phyloP scores from a whole-genome alignment of 2,113 vertebrate species.

The Macquaria ambigua region DNA sequence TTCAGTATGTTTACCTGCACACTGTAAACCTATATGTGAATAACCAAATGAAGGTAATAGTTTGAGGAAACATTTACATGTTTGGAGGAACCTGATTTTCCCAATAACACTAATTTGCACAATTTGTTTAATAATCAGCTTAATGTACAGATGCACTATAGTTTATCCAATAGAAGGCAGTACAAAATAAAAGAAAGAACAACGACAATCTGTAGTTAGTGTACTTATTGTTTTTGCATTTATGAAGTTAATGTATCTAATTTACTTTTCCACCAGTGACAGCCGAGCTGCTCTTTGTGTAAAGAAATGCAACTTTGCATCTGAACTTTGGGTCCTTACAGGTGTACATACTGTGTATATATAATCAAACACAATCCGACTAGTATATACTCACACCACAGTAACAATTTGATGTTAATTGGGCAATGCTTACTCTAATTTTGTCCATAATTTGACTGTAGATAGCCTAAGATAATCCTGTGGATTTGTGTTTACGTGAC shows the following conservation, averaged over 20 bases:
- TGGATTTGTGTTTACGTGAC: background rate
- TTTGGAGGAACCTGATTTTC: background rate
- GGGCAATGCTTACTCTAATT: background rate
- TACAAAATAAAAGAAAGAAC: background rate
- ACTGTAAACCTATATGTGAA: background rate
- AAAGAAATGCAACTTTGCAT: background rate
- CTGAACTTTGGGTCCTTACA: background rate
- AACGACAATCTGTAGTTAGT: background rate
- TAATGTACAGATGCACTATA: background rate
- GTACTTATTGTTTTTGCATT: background rate
- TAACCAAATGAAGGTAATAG: background rate
- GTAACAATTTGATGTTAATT: background rate
- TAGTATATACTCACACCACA: background rate
- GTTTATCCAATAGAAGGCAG: background rate
- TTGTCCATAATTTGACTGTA: background rate
- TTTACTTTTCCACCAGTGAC: background rate
- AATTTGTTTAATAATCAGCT: background rate
- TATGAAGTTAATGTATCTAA: background rate
- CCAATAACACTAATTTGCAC: background rate
- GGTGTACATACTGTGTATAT: background rate
- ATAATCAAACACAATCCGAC: background rate
- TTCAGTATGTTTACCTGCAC: background rate
- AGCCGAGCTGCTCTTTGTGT: background rate
- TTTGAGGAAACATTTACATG: background rate
- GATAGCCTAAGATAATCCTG: background rate